Conservation (phyloP, 2,888 invertebrate genomes). For the Microctonus hyperodae region DNA sequence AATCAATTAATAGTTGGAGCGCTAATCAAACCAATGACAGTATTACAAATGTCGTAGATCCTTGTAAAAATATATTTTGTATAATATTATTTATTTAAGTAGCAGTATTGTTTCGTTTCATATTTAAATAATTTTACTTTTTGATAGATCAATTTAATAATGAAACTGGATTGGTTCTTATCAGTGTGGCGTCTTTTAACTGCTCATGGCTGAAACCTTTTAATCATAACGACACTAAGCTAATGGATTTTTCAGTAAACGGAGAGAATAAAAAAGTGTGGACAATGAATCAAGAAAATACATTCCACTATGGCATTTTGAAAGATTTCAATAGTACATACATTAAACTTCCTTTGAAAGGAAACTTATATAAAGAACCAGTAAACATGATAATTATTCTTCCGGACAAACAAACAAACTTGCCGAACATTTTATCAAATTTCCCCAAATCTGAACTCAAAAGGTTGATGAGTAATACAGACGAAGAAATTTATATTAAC, state of each 20-base stretch:
- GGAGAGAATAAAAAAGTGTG: background rate
- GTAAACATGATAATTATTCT: conserved; percentile 12
- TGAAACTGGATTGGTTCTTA: background rate
- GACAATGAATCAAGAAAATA: background rate
- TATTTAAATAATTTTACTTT: background rate
- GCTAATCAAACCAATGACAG: background rate
- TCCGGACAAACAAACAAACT: background rate
- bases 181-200: background rate
- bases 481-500: background rate
- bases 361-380: background rate
- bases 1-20: conserved; percentile 6
- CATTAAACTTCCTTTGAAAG: background rate
- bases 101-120: no score
- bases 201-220: conserved; percentile 1
- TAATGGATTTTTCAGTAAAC: background rate
- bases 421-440: background rate
- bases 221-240: background rate
- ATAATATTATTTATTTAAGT: background rate
- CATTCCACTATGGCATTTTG: background rate
- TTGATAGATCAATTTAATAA: background rate
- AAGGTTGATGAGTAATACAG: background rate
- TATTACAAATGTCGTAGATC: background rate
- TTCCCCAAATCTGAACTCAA: background rate
- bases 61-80: background rate
- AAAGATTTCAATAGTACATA: background rate